Evolutionary conservation across 1,140 invertebrate genomes (phyloP).

Genomic region (Danaus plexippus): DNA sequence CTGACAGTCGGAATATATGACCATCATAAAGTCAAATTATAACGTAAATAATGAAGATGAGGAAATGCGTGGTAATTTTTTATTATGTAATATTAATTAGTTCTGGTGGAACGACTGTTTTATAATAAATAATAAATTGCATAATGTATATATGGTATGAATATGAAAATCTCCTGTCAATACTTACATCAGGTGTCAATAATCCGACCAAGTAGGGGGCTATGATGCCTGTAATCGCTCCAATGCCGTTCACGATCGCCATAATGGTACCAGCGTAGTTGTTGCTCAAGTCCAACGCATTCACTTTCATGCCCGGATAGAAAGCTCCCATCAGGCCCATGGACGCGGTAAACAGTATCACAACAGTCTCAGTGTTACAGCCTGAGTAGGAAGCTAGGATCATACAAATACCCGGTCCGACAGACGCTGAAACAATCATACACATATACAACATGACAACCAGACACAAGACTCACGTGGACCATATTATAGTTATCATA

Average conservation of each 20-base stretch:
- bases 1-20: too few species aligned
- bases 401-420: slow-evolving; percentile 81
- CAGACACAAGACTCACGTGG: too few species aligned
- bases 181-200: slow-evolving; percentile 79
- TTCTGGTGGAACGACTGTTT: too few species aligned
- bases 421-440: slow-evolving; percentile 54
- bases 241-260: slow-evolving; percentile 85
- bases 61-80: too few species aligned
- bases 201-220: slow-evolving; percentile 84
- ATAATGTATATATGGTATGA: too few species aligned
- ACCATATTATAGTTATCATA: too few species aligned
- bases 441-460: neutral
- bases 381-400: slow-evolving; percentile 84
- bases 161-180: neutral
- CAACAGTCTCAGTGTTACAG: slow-evolving; percentile 74
- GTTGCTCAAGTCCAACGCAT: slow-evolving; percentile 84
- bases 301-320: slow-evolving; percentile 79
- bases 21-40: too few species aligned
- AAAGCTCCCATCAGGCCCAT: slow-evolving; percentile 81
- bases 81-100: too few species aligned
- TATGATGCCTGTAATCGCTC: slow-evolving; percentile 81
- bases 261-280: slow-evolving; percentile 85
- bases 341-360: slow-evolving; percentile 78
- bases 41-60: too few species aligned
- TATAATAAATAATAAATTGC: too few species aligned